Evolutionary conservation across 35 echinoderm and acorn worm species (phyloP), one percentile per base, ranked within the genome.

Genomic region (Diadema setosum): DNA sequence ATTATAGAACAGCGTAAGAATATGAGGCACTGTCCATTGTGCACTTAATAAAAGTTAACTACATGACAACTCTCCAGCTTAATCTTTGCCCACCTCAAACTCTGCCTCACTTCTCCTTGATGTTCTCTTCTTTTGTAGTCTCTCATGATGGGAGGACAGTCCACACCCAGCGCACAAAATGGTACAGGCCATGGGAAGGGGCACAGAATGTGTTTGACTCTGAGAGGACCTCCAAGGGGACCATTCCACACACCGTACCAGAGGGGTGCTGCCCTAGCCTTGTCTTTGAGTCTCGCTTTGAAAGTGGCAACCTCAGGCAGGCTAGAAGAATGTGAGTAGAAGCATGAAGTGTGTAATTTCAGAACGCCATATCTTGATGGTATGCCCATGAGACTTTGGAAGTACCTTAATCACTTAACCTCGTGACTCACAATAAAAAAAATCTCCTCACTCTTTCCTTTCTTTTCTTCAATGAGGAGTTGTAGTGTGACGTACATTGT

Each of bases 251-350:
- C 65, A 78, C 90, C 14, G 82, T 93, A 27, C 96, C 96, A 26
- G 96, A 99, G 20, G 93, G 96, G 4, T 98, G 96, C 31, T 81
- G 83, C 60, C 89, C 88, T 5, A 98, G 96, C 75, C 56, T 98
- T 0, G 58, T 92, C 0, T 98, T 98, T 97, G 95, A 94, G 49
- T 94, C 92, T 15, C 30, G 92, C 0, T 94, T 98, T 92, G 96
- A 98, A 75, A 93, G 90, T 17, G 96, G 96, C 4, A 98, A 98
- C 52, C 70, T 98, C 3, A 65, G 96, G 24, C 96, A 98, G 50
- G 96, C 96, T 0, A 91, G 86, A 80, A 80, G 96, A 94, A 58
- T 94, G 96, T 98, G 89, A 94, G 96, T 91, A 23, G 36, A 37
- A 60, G 34, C 65, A 18, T 69, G 39, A 36, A 14, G 5, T 57